Evolutionary conservation across 2,113 vertebrate genomes (phyloP), one percentile per base, ranked within the genome.

Genomic region (Daboia siamensis): DNA sequence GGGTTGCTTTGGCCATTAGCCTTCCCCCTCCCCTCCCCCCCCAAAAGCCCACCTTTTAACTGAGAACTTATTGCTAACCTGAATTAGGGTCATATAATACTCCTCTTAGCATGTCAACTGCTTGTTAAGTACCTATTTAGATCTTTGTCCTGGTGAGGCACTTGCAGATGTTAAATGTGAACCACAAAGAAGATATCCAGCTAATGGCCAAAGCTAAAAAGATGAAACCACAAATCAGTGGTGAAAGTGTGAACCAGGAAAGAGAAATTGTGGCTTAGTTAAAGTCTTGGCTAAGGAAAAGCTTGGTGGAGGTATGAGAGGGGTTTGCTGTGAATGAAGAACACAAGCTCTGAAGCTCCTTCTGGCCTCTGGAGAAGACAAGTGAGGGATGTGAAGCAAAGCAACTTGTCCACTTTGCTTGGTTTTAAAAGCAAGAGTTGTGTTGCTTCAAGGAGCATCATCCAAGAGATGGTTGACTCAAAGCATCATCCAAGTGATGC

Each of bases 1-100:
- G 91, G 92, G 91, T 29, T 48, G 89, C 20, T 2, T 95, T 92
- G 93, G 92, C 88, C 93, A 93, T 90, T 95, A 90, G 93, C 93
- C 90, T 93, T 87, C 88, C 21, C 48, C 48, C 48, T 51, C 48
- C 48, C 8, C 48, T 8, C 3, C 1, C 48, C 48, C 3, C 1
- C 0, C 89, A 94, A 93, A 52, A 84, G 5, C 26, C 46, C 1
- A 39, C n/a, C 15, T 51, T 4, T 11, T 26, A 21, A 89, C n/a
- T 15, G 54, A 59, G 44, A 86, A n/a, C 46, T 61, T 17, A 8
- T 0, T 61, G 29, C 56, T 13, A 87, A 9, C 84, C 39, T 12
- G 20, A 90, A 52, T n/a, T 17, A n/a, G 44, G 55, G 39, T 92
- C 91, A 88, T 59, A 24, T 26, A n/a, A 51, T 52, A 26, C 7